Evolutionary conservation across 1,140 invertebrate species (phyloP), one percentile per base, ranked within the genome.

Genomic region (Hirudo medicinalis): DNA sequence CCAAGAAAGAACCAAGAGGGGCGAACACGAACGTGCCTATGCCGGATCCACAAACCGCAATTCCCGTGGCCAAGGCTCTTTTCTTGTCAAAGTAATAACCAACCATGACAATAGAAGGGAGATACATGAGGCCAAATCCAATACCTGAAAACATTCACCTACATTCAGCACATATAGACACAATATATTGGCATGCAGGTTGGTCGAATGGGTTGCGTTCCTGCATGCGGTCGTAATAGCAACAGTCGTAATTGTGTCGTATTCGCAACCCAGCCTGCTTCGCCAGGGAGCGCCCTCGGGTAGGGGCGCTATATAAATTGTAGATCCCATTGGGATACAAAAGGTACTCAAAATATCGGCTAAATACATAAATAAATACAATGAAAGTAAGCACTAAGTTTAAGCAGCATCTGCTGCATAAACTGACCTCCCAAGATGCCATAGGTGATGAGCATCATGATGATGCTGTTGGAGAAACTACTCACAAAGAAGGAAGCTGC

Each of bases 91-190:
- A 97, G 84, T 95, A 96, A 72, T 89, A 90, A 6, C 92, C 94
- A 11, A 96, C 93, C 78, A 90, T 91, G 29, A 95, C 92, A 72
- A 96, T 95, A 63, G 93, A 92, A 0, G 93, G 93, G 40, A 96
- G 84, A 79, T 95, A 97, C 74, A 96, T 93, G 74, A 97, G 86
- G 2, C 93, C 94, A 76, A 95, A 91, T 11, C 94, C 93, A 27
- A 95, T 82, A 19, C 94, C 93, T 89, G 9, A 63, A 63, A 32
- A 63, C 15, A n/a, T 63, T 11, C 4, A 20, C 19, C 22, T 11
- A 9, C 8, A n/a, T 32, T n/a, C 55, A 57, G 2, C 55, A 57
- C 55, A 57, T 2, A 57, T 25, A 57, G 55, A 57, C 2, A 57
- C 55, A 9, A 57, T 25, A 9, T 5, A 57, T 2, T n/a, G 9